phyloP scores from a whole-genome alignment of 2,113 vertebrate species.

The Prolemur simus region DNA sequence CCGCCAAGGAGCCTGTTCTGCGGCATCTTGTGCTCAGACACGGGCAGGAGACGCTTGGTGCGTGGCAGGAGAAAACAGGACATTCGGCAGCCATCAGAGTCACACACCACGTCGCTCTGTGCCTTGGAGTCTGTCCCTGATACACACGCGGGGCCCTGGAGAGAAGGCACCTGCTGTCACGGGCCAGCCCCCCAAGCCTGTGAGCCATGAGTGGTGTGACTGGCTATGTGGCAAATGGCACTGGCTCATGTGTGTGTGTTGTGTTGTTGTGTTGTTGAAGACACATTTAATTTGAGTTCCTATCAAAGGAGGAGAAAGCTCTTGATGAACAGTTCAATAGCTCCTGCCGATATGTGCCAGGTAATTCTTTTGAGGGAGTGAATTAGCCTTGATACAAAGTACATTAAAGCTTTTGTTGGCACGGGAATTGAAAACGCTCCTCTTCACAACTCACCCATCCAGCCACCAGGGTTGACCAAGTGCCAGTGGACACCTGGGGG shows the following conservation, averaged over 20 bases:
- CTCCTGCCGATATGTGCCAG: background rate
- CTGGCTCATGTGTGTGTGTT: rapidly evolving
- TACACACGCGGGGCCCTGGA: background rate
- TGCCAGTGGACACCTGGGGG: background rate
- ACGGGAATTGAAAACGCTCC: background rate
- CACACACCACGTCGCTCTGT: background rate
- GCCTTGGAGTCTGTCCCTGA: background rate
- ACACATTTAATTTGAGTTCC: background rate
- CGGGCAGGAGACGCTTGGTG: rapidly evolving
- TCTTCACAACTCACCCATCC: background rate
- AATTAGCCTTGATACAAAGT: background rate
- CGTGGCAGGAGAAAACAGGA: rapidly evolving
- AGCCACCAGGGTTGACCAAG: background rate
- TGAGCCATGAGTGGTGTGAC: background rate
- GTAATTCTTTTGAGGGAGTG: background rate
- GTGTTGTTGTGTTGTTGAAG: background rate
- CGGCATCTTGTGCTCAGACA: rapidly evolving
- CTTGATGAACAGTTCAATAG: background rate
- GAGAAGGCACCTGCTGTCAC: rapidly evolving
- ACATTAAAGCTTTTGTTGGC: background rate
- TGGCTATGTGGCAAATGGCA: background rate
- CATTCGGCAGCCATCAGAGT: rapidly evolving
- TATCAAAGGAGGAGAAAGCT: background rate
- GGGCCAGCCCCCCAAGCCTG: background rate
- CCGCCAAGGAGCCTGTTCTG: background rate